Evolutionary conservation across 2,113 vertebrate genomes (phyloP), one percentile per base, ranked within the genome.

Genomic region (Centropristis striata): DNA sequence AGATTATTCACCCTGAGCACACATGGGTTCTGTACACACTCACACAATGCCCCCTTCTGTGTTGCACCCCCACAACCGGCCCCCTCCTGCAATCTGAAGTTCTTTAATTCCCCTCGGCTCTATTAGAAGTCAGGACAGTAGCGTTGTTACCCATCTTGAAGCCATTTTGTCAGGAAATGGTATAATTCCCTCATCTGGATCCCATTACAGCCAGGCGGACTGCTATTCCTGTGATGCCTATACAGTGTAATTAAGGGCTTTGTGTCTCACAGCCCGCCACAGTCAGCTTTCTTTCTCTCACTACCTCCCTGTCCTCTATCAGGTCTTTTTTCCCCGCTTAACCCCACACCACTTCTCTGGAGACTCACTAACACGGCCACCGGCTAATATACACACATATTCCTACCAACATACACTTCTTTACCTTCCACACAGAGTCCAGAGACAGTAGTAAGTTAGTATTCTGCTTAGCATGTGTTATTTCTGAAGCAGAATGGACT

Each of bases 111-210:
- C 57, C 73, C 44, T 64, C 44, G 55, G 80, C 78, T 89, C 85
- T 63, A 88, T 93, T 90, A 90, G 81, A 85, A 83, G 85, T 78
- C 66, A 47, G 81, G 77, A 92, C 86, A 81, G 91, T 91, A 94
- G 90, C 84, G n/a, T 75, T 76, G 86, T 85, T 72, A 58, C 64
- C 86, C 92, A 92, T 94, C 87, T 94, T 94, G 93, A 92, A 94
- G 80, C 86, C 85, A 92, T 93, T 92, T 89, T 74, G 74, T 85
- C 89, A 92, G 92, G 93, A 93, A 92, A 86, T 86, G 72, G 84
- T 90, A 78, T 93, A 93, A 93, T 94, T 92, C 85, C 82, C 78
- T 93, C 93, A 91, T 94, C 94, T 94, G 94, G 88, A 88, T 93
- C 84, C 87, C 83, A 92, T 94, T 94, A 92, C 80, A 84, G 84